Conservation (phyloP, 2,888 invertebrate species). For the Phorcus lineatus region DNA sequence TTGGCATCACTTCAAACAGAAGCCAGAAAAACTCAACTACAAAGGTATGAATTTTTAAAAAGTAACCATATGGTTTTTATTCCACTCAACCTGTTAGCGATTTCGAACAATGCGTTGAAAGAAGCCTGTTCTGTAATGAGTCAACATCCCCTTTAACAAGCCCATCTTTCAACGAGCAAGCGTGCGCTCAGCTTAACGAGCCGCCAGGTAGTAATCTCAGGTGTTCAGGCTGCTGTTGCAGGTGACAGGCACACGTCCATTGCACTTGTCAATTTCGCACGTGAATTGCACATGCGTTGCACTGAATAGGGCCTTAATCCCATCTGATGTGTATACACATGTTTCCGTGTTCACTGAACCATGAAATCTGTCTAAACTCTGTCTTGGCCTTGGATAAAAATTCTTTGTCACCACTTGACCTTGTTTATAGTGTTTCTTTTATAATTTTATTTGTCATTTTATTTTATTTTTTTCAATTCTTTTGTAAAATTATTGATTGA, state of each 20-base stretch:
- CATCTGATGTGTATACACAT: neutral
- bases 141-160: neutral
- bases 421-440: too few species aligned
- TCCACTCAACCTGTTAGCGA: too few species aligned
- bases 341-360: neutral
- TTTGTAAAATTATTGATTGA: too few species aligned
- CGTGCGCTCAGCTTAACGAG: neutral
- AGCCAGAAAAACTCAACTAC: too few species aligned
- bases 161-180: neutral
- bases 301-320: neutral
- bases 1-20: too few species aligned
- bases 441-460: too few species aligned
- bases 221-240: neutral
- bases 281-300: constrained; percentile 3
- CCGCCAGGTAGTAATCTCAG: neutral
- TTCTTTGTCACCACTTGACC: too few species aligned
- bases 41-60: too few species aligned
- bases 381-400: too few species aligned
- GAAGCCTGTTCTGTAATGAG: neutral
- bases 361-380: neutral
- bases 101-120: too few species aligned
- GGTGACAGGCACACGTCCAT: constrained; percentile 19
- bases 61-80: too few species aligned
- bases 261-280: neutral
- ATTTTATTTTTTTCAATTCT: too few species aligned